phyloP scores from a whole-genome alignment of 2,888 invertebrate genomes.

The Microctonus hyperodae region DNA sequence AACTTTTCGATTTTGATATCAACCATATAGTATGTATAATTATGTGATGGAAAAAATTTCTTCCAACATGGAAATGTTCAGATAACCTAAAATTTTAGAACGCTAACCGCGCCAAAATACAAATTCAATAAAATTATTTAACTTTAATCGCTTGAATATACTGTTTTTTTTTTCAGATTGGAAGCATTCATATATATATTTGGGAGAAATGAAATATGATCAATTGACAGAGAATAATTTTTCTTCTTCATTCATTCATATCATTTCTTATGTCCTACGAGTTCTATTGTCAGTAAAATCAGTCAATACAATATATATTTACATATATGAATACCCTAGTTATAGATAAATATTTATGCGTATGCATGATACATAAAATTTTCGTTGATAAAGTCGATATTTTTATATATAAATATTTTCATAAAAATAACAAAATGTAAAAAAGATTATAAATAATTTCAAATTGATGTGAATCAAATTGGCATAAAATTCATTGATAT shows the following conservation, averaged over 20 bases:
- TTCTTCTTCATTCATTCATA: not conserved
- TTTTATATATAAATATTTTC: slow-evolving; percentile 20
- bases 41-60: no score
- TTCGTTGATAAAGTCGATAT: slow-evolving; percentile 31
- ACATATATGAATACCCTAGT: no score
- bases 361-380: slow-evolving; percentile 26
- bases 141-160: no score
- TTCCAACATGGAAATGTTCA: no score
- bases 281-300: slow-evolving; percentile 32
- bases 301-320: slow-evolving; percentile 25
- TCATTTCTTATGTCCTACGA: slow-evolving; percentile 14
- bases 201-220: not conserved
- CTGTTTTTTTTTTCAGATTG: no score
- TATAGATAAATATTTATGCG: no score
- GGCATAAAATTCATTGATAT: slow-evolving; percentile 20
- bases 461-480: slow-evolving; percentile 21
- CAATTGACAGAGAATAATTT: not conserved
- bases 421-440: slow-evolving; percentile 22
- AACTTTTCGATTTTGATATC: no score
- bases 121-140: no score
- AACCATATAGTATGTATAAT: no score
- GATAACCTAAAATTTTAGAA: no score
- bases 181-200: no score
- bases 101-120: no score
- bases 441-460: slow-evolving; percentile 13